A percentile compares a stretch with the other conserved stretches of the same genome.
Evolutionary conservation across 1,140 invertebrate species (phyloP).

Genomic region (Bombus huntii): DNA sequence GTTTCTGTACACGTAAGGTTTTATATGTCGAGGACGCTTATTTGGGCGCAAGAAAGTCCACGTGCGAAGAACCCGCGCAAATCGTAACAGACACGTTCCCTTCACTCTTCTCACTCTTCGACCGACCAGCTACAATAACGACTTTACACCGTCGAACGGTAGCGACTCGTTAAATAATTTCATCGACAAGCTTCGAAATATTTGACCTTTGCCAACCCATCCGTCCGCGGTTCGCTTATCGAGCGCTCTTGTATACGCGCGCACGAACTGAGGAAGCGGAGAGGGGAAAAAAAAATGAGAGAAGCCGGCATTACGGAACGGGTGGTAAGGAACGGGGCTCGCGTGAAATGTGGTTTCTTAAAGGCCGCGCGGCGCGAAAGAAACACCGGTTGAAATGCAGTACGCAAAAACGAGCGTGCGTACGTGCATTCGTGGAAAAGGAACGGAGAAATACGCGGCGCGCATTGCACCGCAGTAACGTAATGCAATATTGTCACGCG

Average conservation of each 20-base stretch:
- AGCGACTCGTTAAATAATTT: slow-evolving; percentile 1
- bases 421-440: slow-evolving; percentile 6
- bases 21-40: slow-evolving; percentile 13
- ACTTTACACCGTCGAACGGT: neutral
- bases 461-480: slow-evolving; percentile 14
- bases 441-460: neutral
- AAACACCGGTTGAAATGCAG: slow-evolving; percentile 2
- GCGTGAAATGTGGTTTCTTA: slow-evolving; percentile 20
- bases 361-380: slow-evolving; percentile 1
- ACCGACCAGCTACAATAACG: neutral
- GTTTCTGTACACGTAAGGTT: neutral
- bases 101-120: neutral
- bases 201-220: slow-evolving; percentile 10
- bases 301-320: neutral
- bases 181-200: slow-evolving; percentile 2
- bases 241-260: neutral
- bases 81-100: slow-evolving; percentile 10
- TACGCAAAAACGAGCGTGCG: neutral
- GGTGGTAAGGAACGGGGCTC: neutral
- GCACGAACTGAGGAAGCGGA: neutral
- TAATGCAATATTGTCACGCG: slow-evolving; percentile 31
- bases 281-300: neutral
- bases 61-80: neutral
- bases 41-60: slow-evolving; percentile 3
- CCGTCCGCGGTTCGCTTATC: neutral